A percentile compares a stretch with the other conserved stretches of the same genome.
Conservation (phyloP, 1,140 invertebrate species). For the Eubasilissa regina region DNA sequence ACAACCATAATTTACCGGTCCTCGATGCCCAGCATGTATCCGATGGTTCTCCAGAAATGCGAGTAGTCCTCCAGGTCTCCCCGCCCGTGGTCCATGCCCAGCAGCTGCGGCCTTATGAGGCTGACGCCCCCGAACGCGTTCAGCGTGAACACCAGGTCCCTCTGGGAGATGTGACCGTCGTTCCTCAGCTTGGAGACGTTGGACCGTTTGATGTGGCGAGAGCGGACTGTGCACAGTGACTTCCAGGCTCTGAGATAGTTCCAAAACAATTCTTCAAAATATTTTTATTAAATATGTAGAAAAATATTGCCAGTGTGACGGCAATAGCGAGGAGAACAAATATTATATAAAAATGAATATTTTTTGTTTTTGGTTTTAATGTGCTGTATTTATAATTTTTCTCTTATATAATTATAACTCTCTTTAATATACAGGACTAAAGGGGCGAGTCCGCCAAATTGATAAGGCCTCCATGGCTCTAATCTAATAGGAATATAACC, state of each 20-base stretch:
- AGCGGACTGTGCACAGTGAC: conserved; percentile 78
- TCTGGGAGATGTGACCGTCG: conserved; percentile 78
- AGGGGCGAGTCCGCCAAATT: too few species aligned
- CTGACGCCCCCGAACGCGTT: conserved; percentile 89
- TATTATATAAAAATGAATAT: too few species aligned
- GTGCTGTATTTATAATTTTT: too few species aligned
- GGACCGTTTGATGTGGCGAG: conserved; percentile 77
- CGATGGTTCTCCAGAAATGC: conserved; percentile 89
- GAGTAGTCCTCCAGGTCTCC: conserved; percentile 82
- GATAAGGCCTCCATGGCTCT: too few species aligned
- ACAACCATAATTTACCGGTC: conserved; percentile 74
- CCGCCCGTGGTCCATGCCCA: conserved; percentile 74
- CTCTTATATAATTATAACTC: too few species aligned
- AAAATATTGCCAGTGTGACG: too few species aligned
- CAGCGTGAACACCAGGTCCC: conserved; percentile 88
- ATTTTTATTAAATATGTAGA: too few species aligned
- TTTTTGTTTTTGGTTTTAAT: too few species aligned
- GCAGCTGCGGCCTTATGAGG: conserved; percentile 76
- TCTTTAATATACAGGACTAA: too few species aligned
- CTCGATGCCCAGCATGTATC: conserved; percentile 86
- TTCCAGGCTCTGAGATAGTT: conserved; percentile 71
- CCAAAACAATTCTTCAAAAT: too few species aligned
- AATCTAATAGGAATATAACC: too few species aligned
- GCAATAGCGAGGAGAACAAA: too few species aligned
- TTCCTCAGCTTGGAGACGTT: conserved; percentile 66